Evolutionary conservation across 2,797 vertebrate genomes (phyloP).

Genomic region (Rhinella marina): DNA sequence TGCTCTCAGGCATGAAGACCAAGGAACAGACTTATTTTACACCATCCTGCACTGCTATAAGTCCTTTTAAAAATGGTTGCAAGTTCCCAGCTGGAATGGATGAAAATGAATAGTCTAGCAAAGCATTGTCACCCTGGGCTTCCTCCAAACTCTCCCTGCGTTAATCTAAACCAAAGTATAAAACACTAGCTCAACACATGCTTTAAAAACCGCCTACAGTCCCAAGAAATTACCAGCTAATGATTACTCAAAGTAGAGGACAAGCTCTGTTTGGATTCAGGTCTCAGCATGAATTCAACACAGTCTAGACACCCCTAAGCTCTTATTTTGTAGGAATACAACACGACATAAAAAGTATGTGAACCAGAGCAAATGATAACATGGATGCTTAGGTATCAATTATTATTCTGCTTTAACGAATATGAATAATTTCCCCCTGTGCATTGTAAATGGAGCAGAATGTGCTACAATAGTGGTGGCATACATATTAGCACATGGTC

Average conservation of each 20-base stretch:
- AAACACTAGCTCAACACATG: conserved; percentile 56
- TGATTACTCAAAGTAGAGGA: conserved; percentile 45
- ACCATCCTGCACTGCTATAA: conserved; percentile 37
- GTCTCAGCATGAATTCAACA: conserved; percentile 40
- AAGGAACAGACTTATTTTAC: conserved; percentile 51
- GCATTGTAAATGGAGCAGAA: conserved; percentile 6
- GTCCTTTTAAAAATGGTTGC: conserved; percentile 51
- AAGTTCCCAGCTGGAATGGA: conserved; percentile 57
- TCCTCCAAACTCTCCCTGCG: conserved; percentile 41
- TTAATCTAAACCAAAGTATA: conserved; percentile 53
- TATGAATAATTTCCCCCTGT: neutral
- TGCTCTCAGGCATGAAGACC: conserved; percentile 53
- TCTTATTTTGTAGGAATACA: conserved; percentile 1
- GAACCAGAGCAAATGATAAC: conserved; percentile 11
- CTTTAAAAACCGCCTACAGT: conserved; percentile 55
- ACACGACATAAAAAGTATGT: neutral
- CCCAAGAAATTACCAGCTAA: conserved; percentile 57
- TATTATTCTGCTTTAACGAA: neutral
- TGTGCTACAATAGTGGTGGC: neutral
- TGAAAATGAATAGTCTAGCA: conserved; percentile 59
- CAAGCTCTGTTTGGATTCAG: conserved; percentile 49
- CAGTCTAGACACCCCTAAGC: conserved; percentile 36
- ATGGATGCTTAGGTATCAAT: conserved; percentile 10
- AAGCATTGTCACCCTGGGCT: conserved; percentile 51
- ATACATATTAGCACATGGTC: neutral